Evolutionary conservation across 2,113 vertebrate genomes (phyloP).

Genomic region (Crotalus tigris): DNA sequence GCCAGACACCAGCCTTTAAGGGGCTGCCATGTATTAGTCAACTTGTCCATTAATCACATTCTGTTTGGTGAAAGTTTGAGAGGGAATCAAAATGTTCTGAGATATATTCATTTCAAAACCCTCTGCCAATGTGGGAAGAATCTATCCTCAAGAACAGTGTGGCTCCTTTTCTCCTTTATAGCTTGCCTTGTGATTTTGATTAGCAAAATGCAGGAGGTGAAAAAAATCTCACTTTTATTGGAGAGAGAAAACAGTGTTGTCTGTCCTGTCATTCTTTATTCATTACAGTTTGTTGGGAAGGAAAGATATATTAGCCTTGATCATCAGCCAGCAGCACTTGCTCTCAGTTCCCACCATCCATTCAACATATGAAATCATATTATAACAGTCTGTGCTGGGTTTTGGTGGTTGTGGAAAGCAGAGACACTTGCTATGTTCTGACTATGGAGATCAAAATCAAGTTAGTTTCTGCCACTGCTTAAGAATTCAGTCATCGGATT

Average conservation of each 20-base stretch:
- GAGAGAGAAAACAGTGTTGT: constrained; percentile 11
- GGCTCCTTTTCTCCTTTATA: background rate
- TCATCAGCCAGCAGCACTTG: background rate
- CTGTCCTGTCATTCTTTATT: background rate
- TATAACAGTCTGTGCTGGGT: background rate
- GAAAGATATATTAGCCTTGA: background rate
- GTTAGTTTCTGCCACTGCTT: background rate
- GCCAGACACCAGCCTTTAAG: background rate
- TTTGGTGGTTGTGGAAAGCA: background rate
- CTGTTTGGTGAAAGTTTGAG: background rate
- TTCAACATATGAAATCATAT: background rate
- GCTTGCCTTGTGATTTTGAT: background rate
- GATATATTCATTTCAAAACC: background rate
- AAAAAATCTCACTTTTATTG: background rate
- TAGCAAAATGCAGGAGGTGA: constrained; percentile 7
- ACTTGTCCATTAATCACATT: background rate
- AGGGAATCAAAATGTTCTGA: background rate
- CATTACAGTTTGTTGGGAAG: background rate
- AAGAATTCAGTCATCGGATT: background rate
- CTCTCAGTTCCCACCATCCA: background rate
- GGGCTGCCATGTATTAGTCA: background rate
- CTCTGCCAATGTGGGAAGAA: background rate
- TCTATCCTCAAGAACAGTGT: background rate
- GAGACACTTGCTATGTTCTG: background rate
- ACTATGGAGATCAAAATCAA: background rate